Conservation (phyloP, 2,113 vertebrate genomes). For the Columba livia region DNA sequence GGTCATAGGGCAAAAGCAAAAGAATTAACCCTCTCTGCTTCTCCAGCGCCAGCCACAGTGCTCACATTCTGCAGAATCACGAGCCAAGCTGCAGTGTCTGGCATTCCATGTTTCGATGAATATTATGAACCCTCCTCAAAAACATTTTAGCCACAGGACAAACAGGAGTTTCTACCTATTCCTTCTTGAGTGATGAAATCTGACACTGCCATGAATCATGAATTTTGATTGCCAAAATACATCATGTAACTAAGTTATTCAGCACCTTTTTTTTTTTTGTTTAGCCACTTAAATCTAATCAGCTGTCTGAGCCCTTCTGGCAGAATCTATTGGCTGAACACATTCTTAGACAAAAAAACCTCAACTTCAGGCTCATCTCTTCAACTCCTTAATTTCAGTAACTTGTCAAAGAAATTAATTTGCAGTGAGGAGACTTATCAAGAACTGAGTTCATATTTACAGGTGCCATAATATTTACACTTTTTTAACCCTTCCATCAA, state of each 20-base stretch:
- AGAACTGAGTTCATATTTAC: background rate
- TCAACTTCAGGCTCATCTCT: background rate
- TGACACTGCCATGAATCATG: background rate
- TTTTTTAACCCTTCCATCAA: background rate
- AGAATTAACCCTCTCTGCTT: constrained; percentile 74
- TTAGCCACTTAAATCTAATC: background rate
- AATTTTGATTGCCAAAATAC: background rate
- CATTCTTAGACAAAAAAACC: background rate
- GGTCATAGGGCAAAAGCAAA: constrained; percentile 80
- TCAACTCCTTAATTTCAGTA: background rate
- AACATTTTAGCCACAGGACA: background rate
- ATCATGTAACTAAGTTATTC: background rate
- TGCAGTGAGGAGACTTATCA: background rate
- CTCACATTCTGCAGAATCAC: background rate
- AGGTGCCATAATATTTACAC: background rate
- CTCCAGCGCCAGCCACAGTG: background rate
- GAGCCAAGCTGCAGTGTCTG: background rate
- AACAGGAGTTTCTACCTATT: background rate
- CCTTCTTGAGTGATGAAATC: background rate
- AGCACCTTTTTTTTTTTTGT: background rate
- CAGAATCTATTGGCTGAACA: background rate
- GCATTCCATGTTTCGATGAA: background rate
- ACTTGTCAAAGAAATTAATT: background rate
- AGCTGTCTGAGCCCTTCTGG: background rate
- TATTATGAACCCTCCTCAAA: background rate